These are phyloP conservation scores for Nasonia giraulti DNA, from an alignment of 1,140 invertebrate species.

Conservation along the genomic window DNA sequence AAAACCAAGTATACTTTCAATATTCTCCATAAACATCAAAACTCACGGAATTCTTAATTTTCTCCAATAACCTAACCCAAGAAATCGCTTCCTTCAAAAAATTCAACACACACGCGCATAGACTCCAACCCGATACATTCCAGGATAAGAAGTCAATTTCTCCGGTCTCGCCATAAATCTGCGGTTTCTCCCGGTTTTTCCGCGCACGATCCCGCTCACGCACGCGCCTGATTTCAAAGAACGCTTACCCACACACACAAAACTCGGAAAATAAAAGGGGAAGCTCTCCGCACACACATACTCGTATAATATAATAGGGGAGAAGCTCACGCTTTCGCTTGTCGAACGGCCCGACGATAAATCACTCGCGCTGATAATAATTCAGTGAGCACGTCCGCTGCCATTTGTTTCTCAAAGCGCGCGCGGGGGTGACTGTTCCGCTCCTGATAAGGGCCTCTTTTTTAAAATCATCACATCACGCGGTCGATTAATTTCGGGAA, in stretches of 20 bases:
- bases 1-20: background rate
- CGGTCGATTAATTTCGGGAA: background rate
- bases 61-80: background rate
- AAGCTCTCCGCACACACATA: background rate
- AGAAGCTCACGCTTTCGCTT: background rate
- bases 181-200: background rate
- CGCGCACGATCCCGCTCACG: background rate
- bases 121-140: background rate
- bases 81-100: background rate
- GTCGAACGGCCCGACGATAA: background rate
- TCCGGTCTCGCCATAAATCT: background rate
- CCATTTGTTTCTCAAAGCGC: constrained; percentile 35
- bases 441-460: background rate
- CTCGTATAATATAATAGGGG: background rate
- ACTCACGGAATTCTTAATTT: background rate
- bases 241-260: too few relatives aligned
- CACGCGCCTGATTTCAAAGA: constrained; percentile 2
- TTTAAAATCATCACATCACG: background rate
- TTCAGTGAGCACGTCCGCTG: constrained; percentile 35
- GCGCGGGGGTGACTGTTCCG: background rate
- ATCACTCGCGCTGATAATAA: constrained; percentile 33
- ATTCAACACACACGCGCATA: background rate
- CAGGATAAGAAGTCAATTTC: constrained; percentile 20
- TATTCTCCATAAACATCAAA: background rate
- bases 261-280: background rate